Evolutionary conservation across 2,797 vertebrate species (phyloP).

Genomic region (Alca torda): DNA sequence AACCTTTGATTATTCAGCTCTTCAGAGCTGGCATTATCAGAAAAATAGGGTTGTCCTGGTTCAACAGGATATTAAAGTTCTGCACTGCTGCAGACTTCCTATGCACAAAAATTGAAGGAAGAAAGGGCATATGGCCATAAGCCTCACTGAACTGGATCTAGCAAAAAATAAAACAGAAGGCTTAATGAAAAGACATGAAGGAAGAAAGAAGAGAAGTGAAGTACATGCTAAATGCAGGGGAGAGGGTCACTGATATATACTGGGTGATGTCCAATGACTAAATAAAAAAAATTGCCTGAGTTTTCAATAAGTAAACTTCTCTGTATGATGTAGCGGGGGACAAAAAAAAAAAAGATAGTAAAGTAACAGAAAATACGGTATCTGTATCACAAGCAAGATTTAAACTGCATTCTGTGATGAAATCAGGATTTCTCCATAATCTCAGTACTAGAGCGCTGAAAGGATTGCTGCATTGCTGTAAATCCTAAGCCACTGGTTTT

Average conservation of each 20-base stretch:
- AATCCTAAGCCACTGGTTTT: background rate
- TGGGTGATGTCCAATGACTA: background rate
- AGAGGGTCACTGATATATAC: background rate
- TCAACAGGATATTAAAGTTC: background rate
- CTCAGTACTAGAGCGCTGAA: background rate
- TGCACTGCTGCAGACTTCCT: background rate
- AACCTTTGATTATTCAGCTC: background rate
- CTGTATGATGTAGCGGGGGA: background rate
- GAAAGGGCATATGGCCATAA: background rate
- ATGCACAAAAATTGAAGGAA: background rate
- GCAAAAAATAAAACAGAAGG: background rate
- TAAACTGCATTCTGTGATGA: background rate
- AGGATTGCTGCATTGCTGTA: background rate
- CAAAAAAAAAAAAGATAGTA: background rate
- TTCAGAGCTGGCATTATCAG: background rate
- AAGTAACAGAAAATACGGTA: background rate
- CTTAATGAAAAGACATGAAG: background rate
- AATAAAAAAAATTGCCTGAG: background rate
- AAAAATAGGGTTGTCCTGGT: background rate
- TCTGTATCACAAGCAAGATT: background rate
- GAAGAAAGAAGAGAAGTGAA: background rate
- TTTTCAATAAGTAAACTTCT: background rate
- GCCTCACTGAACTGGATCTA: background rate
- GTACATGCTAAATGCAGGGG: background rate
- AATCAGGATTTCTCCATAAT: background rate